A percentile compares a stretch with the other conserved stretches of the same genome.
Conservation (phyloP, 2,113 vertebrate genomes). For the Platycercus adscitus region DNA sequence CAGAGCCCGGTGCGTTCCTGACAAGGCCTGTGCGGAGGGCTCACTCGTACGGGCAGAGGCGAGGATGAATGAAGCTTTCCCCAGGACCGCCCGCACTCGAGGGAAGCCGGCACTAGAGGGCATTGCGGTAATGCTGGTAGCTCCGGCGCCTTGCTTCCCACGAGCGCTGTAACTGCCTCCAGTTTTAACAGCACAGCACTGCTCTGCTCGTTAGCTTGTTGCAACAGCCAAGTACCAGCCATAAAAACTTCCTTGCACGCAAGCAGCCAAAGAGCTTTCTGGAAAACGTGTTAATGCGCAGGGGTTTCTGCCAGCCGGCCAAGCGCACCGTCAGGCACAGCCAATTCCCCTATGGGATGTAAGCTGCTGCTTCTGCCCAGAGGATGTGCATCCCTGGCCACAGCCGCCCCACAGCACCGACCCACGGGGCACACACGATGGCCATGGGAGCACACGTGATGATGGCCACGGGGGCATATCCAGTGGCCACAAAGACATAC, state of each 20-base stretch:
- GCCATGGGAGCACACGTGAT: neutral
- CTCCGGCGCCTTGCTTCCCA: neutral
- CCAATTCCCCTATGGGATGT: fast-evolving
- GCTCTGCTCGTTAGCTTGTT: neutral
- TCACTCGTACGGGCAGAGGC: neutral
- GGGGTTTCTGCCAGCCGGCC: neutral
- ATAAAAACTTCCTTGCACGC: fast-evolving
- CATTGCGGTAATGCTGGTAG: neutral
- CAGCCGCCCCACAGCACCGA: neutral
- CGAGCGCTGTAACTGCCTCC: neutral
- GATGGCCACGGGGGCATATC: neutral
- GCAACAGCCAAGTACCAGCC: neutral
- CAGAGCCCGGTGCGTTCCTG: neutral
- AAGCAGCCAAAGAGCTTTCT: neutral
- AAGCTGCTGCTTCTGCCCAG: fast-evolving
- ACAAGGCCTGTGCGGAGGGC: neutral
- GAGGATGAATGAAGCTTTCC: neutral
- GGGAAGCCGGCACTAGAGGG: neutral
- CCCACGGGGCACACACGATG: neutral
- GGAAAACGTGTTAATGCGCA: fast-evolving
- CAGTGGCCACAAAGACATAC: too few species aligned
- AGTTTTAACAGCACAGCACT: neutral
- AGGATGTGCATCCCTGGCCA: fast-evolving
- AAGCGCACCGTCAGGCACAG: fast-evolving
- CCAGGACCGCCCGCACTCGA: neutral